Base-by-base conservation (phyloP, 2,797 vertebrate species). In the Acrossocheilus fasciatus region DNA sequence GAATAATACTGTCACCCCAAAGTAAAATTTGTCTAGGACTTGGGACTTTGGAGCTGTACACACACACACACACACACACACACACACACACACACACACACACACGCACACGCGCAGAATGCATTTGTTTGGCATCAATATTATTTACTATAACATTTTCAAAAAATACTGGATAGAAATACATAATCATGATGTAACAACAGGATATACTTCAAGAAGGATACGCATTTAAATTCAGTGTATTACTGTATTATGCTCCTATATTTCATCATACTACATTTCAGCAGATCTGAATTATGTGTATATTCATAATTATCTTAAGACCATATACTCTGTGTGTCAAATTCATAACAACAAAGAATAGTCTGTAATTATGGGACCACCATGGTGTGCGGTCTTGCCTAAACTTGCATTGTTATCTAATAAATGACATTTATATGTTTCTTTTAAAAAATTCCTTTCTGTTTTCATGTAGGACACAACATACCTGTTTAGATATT, bases 271-370 rank as follows among this genome's bases (percentile, higher is more conserved):
- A 69, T 52, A n/a, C 30, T 17, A 30, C n/a, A 54, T 70, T 70
- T 52, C 10, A 54, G 36, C 12, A 70, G 66, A 39, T 68, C 17
- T 34, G 5, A 81, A 34, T n/a, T 26, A 43, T 20, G 7, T 64
- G 43, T 74, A 74, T 74, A 47, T n/a, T 59, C 6, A 15, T n/a
- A n/a, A 9, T 2, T 4, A 57, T 59, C 12, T 41, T 59, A 59
- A 23, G 34, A 57, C 52, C 50, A 69, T 15, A 57, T 23, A 43
- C 69, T 43, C 11, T 45, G n/a, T 34, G 11, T 30, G 12, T 73
- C 17, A 50, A 18, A 62, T 36, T 30, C 57, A 83, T 75, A 64
- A 83, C 26, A 59, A 34, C 30, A 52, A 36, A 81, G 80, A 20
- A 54, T 41, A 36, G 52, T 47, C 11, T n/a, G 20, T 77, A 59